Conservation (phyloP, 2,797 vertebrate species). For the Vultur gryphus region DNA sequence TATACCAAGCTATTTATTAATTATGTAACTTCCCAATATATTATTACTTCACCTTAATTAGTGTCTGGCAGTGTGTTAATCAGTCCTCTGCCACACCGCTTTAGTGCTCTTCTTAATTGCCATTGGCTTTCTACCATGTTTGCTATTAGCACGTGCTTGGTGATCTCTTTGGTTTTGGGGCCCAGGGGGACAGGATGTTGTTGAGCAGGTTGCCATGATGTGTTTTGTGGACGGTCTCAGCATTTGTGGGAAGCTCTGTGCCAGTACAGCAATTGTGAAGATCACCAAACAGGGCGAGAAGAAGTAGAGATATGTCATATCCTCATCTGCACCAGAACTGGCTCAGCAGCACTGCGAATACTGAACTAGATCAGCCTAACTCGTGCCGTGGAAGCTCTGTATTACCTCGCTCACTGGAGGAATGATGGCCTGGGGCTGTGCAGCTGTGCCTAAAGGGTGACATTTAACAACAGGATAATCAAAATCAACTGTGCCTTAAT, state of each 20-base stretch:
- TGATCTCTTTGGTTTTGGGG: neutral
- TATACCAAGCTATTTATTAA: conserved; percentile 22
- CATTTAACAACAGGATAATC: conserved; percentile 3
- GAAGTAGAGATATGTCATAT: neutral
- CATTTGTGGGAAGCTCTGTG: neutral
- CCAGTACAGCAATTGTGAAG: neutral
- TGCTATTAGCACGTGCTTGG: neutral
- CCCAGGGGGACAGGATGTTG: neutral
- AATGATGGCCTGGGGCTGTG: neutral
- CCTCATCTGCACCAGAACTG: neutral
- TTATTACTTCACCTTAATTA: conserved; percentile 28
- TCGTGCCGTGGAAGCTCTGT: neutral
- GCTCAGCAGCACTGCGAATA: neutral
- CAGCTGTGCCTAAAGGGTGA: conserved; percentile 36
- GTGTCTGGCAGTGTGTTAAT: neutral
- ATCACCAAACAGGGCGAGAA: neutral
- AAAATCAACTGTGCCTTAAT: neutral
- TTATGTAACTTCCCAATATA: conserved; percentile 19
- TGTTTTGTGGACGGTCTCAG: neutral
- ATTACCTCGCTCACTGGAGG: neutral
- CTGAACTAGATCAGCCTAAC: neutral
- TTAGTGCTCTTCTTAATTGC: neutral
- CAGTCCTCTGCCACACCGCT: neutral
- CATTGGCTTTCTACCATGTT: neutral
- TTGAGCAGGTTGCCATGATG: neutral